Conservation (phyloP, 2,888 invertebrate species). For the Acronicta alni region DNA sequence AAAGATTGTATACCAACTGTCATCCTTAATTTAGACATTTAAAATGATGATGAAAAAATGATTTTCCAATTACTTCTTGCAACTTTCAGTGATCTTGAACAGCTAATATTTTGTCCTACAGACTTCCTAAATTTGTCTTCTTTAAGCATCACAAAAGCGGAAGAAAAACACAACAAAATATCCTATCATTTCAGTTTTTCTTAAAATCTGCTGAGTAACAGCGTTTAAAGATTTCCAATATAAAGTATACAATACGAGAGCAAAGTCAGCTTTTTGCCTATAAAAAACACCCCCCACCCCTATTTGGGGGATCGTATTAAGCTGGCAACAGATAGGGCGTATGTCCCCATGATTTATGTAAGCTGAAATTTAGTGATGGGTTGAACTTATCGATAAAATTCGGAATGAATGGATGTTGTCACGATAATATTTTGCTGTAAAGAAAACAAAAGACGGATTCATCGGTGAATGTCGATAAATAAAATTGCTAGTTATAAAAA, state of each 20-base stretch:
- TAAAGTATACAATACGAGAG: conserved; percentile 53
- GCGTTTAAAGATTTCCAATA: conserved; percentile 48
- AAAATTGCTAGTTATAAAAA: conserved; percentile 15
- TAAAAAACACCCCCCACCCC: conserved; percentile 67
- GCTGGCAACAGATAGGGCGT: conserved; percentile 88
- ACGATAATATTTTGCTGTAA: conserved; percentile 22
- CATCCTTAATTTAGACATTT: too few relatives aligned
- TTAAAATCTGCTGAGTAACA: conserved; percentile 54
- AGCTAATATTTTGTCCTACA: background rate
- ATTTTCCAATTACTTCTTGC: too few relatives aligned
- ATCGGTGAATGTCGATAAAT: conserved; percentile 32
- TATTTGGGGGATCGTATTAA: conserved; percentile 84
- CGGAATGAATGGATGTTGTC: conserved; percentile 24
- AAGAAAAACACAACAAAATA: conserved; percentile 24
- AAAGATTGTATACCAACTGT: too few relatives aligned
- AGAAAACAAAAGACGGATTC: conserved; percentile 22
- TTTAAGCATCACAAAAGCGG: background rate
- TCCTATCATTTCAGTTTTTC: conserved; percentile 35
- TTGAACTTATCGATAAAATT: conserved; percentile 50
- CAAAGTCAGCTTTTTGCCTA: conserved; percentile 59
- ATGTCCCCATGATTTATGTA: conserved; percentile 87
- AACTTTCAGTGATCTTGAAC: too few relatives aligned
- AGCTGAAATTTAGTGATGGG: conserved; percentile 73
- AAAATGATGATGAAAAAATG: too few relatives aligned
- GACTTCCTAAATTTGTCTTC: background rate